phyloP scores from a whole-genome alignment of 2,113 vertebrate species.

The Falcunculus frontatus region DNA sequence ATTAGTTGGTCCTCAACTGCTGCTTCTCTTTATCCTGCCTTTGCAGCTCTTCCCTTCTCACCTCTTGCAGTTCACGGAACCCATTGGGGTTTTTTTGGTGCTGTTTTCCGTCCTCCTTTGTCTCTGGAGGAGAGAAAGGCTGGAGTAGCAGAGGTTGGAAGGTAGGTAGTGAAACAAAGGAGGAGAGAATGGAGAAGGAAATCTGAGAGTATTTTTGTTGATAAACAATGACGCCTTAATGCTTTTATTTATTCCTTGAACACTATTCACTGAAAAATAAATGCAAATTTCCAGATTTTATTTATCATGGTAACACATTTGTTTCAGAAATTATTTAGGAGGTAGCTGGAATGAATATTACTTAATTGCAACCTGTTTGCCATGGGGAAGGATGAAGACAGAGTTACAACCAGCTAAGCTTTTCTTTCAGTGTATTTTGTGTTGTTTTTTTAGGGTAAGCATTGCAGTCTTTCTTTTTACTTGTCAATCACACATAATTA shows the following conservation, averaged over 20 bases:
- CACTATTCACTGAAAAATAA: not conserved
- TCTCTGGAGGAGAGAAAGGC: not conserved
- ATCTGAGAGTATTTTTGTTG: not conserved
- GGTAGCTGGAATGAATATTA: not conserved
- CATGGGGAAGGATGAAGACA: not conserved
- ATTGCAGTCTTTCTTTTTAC: not conserved
- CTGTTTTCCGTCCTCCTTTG: not conserved
- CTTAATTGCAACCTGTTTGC: not conserved
- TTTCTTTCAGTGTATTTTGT: not conserved
- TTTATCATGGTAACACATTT: not conserved
- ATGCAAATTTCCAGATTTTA: not conserved
- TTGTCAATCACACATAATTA: slow-evolving; percentile 47
- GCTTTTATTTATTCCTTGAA: not conserved
- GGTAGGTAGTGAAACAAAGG: not conserved
- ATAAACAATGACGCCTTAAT: not conserved
- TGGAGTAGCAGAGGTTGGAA: not conserved
- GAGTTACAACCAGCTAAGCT: not conserved
- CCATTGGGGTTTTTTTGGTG: fast-evolving
- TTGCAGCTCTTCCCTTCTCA: not conserved
- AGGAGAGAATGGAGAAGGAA: not conserved
- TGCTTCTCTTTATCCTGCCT: fast-evolving
- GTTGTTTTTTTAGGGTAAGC: not conserved
- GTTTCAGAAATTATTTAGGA: not conserved
- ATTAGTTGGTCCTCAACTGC: not conserved
- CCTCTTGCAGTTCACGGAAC: not conserved